Percentiles rank a stretch among this genome's conserved stretches.
Evolutionary conservation across 2,888 invertebrate genomes (phyloP).

Genomic region (Lapara coniferarum): DNA sequence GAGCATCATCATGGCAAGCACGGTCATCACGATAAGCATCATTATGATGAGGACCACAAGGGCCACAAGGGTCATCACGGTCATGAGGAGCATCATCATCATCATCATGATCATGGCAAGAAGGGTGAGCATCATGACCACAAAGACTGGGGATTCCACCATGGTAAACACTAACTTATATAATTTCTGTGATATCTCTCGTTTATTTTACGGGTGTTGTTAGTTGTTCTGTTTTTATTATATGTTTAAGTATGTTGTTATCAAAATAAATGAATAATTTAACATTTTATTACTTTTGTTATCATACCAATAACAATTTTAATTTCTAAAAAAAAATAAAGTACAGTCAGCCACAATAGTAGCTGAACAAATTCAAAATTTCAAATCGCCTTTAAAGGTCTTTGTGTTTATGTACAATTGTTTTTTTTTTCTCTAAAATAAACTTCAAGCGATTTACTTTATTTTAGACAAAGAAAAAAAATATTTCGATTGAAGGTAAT

Average conservation of each 20-base stretch:
- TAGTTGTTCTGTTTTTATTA: conserved; percentile 52
- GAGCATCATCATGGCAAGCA: conserved; percentile 76
- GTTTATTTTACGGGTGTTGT: conserved; percentile 56
- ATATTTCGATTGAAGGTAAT: no score
- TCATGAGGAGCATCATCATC: conserved; percentile 77
- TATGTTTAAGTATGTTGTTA: conserved; percentile 44
- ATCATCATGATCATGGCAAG: conserved; percentile 78
- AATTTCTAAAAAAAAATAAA: no score
- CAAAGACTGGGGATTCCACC: conserved; percentile 77
- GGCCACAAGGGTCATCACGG: conserved; percentile 80
- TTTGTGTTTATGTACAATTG: no score
- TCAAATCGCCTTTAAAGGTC: no score
- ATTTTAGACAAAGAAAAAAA: no score
- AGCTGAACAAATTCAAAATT: no score
- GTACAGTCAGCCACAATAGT: no score
- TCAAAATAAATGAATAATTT: conserved; percentile 35
- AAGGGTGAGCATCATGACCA: conserved; percentile 76
- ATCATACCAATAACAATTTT: no score
- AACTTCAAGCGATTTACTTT: no score
- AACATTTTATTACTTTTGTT: neutral
- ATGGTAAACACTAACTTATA: conserved; percentile 71
- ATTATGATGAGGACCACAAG: conserved; percentile 72
- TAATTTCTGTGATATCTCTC: conserved; percentile 69
- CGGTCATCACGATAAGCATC: conserved; percentile 77
- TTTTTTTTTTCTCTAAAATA: no score